Evolutionary conservation across 1,140 invertebrate species (phyloP).

Genomic region (Linepithema humile): DNA sequence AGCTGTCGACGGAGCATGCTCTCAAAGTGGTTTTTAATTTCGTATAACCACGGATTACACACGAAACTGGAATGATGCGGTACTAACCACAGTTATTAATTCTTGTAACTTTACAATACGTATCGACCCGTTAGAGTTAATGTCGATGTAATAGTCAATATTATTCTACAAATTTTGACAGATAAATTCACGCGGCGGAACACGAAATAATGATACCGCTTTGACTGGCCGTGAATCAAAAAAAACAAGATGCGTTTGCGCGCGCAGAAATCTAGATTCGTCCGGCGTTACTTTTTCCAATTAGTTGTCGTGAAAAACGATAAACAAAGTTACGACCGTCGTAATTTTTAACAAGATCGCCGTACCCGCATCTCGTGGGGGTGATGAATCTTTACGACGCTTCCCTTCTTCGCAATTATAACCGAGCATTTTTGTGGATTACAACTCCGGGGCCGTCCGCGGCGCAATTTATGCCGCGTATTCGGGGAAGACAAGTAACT

Average conservation of each 20-base stretch:
- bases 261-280: not conserved
- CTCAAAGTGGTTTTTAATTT: constrained; percentile 42
- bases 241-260: too few relatives aligned
- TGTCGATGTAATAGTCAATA: too few relatives aligned
- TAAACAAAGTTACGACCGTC: not conserved
- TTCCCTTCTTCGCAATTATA: constrained; percentile 42
- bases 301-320: constrained; percentile 6
- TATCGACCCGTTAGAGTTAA: not conserved
- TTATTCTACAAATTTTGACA: not conserved
- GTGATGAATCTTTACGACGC: constrained; percentile 41
- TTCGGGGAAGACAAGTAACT: not conserved
- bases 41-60: constrained; percentile 23
- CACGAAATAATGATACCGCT: too few relatives aligned
- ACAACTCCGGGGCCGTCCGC: constrained; percentile 32
- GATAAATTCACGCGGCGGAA: not conserved
- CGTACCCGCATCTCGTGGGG: not conserved
- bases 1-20: constrained; percentile 28
- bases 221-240: too few relatives aligned
- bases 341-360: constrained; percentile 33
- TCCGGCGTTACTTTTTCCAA: constrained; percentile 8
- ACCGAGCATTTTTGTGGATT: constrained; percentile 21
- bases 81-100: constrained; percentile 17
- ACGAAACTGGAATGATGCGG: constrained; percentile 38
- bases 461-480: constrained; percentile 15
- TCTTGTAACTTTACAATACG: not conserved